These are phyloP conservation scores for Pelochelys cantorii DNA, from an alignment of 2,797 vertebrate species.

Conservation along the genomic window DNA sequence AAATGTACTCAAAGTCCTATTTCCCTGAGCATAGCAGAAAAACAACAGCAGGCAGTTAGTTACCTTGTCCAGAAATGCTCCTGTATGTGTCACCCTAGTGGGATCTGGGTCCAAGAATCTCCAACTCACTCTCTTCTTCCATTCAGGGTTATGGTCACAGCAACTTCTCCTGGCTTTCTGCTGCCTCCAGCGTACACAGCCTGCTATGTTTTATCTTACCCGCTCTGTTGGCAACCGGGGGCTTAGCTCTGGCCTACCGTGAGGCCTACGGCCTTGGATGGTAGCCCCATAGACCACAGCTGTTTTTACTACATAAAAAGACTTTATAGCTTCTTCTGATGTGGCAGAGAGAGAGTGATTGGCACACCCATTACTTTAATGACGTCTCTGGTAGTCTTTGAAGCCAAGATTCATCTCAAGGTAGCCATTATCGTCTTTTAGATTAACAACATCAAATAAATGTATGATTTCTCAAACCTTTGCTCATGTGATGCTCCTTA, in stretches of 20 bases:
- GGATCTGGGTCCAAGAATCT: not conserved
- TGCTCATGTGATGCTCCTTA: not conserved
- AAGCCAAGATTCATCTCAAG: not conserved
- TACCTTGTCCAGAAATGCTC: not conserved
- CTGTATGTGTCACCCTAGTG: fast-evolving
- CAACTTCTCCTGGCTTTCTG: not conserved
- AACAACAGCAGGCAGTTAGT: not conserved
- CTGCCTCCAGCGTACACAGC: not conserved
- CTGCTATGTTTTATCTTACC: fast-evolving
- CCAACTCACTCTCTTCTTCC: not conserved
- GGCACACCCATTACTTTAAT: not conserved
- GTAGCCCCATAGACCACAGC: not conserved
- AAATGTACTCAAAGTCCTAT: not conserved
- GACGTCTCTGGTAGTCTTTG: not conserved
- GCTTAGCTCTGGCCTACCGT: not conserved
- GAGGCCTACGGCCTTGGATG: not conserved
- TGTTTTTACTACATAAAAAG: not conserved
- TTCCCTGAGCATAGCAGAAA: not conserved
- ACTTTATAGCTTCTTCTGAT: not conserved
- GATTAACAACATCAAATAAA: not conserved
- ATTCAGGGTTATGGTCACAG: fast-evolving
- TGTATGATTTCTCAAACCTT: not conserved
- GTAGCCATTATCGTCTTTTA: not conserved
- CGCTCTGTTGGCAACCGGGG: fast-evolving
- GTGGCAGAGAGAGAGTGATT: not conserved